phyloP scores from a whole-genome alignment of 2,888 invertebrate species.

The Patella caerulea region DNA sequence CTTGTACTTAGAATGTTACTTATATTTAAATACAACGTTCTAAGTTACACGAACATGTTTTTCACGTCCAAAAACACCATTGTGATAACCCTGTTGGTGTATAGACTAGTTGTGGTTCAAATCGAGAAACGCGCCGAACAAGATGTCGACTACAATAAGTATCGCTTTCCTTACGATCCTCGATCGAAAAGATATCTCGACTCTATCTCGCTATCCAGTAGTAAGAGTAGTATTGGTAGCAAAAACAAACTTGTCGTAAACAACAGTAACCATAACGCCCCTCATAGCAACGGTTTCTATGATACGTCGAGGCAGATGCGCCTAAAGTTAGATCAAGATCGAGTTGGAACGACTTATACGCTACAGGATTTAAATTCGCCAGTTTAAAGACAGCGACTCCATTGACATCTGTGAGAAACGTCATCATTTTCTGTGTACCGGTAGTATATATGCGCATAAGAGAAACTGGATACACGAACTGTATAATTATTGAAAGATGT shows the following conservation, averaged over 20 bases:
- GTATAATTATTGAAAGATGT: no score
- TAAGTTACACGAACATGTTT: slow-evolving; percentile 96
- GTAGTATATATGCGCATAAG: no score
- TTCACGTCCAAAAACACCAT: slow-evolving; percentile 93
- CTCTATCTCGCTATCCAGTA: slow-evolving; percentile 22
- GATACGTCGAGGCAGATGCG: slow-evolving; percentile 11
- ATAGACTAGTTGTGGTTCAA: slow-evolving; percentile 77
- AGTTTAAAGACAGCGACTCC: neutral
- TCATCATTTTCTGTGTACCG: no score
- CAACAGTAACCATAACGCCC: slow-evolving; percentile 16
- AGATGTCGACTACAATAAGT: slow-evolving; percentile 8
- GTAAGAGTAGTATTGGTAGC: slow-evolving; percentile 21
- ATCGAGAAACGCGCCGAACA: slow-evolving; percentile 32
- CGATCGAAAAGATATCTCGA: slow-evolving; percentile 15
- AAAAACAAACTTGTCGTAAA: slow-evolving; percentile 27
- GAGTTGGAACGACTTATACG: neutral
- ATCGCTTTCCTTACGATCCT: slow-evolving; percentile 11
- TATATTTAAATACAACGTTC: slow-evolving; percentile 88
- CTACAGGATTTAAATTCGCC: slow-evolving; percentile 1
- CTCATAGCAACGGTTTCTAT: slow-evolving; percentile 27
- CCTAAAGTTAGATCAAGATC: neutral
- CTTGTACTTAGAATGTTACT: slow-evolving; percentile 86
- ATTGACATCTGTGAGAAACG: no score
- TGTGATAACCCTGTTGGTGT: slow-evolving; percentile 89
- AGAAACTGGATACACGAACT: no score